Base-by-base conservation (phyloP, 2,888 invertebrate species). In the Molorchus minor region DNA sequence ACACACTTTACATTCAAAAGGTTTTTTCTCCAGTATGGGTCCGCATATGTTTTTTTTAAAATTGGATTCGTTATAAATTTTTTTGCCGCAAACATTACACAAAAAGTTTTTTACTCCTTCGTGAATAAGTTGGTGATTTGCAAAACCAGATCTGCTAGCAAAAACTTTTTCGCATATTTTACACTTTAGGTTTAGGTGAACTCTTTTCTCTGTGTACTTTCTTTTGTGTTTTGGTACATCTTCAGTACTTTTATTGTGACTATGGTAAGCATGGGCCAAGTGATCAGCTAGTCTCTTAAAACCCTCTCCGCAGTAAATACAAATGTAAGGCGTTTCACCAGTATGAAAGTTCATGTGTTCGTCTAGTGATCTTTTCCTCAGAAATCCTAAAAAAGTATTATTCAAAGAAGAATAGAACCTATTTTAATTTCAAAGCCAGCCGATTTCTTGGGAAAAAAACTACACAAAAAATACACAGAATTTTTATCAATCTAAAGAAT, bases 1-100 rank as follows among this genome's bases (percentile, higher is more conserved):
- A 61, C 79, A 79, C 21, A 76, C 61, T 55, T 72, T 72, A 52
- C 79, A 79, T 40, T 65, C 64, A 56, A 75, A 77, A 3, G 77
- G 77, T 51, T 76, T 72, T n/a, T 43, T 75, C 76, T 16, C 74
- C 75, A 2, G 77, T 74, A 57, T 79, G 79, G 45, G 74, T 74
- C n/a, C 75, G 64, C 33, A 72, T 57, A 61, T 79, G 79, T 40
- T 57, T 67, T 43, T n/a, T 67, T 68, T n/a, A 71, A 45, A 7
- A 68, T 61, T 2, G 71, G 63, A 46, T 67, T 65, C 2, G 71
- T 67, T 52, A 63, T 64, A 49, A 72, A 70, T 33, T 56, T 61
- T n/a, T 49, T 67, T 72, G 12, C 66, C 65, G 51, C 71, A 72
- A 20, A 64, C 52, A 56, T 68, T 43, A 56, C 70, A 63, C 40